These are phyloP conservation scores for Scaptomyza reducta DNA, from an alignment of 2,888 invertebrate genomes.

Conservation along the genomic window DNA sequence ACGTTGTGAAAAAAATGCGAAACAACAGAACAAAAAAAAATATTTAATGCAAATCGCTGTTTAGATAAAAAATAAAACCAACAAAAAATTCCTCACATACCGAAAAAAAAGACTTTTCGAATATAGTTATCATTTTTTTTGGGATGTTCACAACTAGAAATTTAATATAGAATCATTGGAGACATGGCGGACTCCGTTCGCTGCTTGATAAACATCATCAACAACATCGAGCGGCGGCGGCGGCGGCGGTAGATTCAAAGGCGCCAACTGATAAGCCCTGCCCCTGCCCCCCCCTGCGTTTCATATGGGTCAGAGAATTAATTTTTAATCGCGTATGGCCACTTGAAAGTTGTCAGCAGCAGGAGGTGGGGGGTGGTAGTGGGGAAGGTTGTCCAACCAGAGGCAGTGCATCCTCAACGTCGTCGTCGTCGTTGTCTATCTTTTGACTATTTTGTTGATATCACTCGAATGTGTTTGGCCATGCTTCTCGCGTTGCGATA, in stretches of 20 bases:
- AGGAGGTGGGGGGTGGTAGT: background rate
- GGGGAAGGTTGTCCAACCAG: slow-evolving; percentile 3
- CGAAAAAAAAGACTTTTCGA: too few relatives aligned
- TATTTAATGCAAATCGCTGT: slow-evolving; percentile 56
- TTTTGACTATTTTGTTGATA: slow-evolving; percentile 38
- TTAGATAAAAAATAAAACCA: slow-evolving; percentile 40
- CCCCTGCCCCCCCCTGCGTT: background rate
- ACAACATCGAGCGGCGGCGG: background rate
- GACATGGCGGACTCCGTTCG: slow-evolving; percentile 41
- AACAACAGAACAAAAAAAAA: background rate
- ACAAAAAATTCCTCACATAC: too few relatives aligned
- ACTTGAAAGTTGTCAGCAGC: slow-evolving; percentile 75
- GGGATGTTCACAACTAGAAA: slow-evolving; percentile 14
- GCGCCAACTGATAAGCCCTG: slow-evolving; percentile 64
- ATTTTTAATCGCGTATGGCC: slow-evolving; percentile 78
- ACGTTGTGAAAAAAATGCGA: background rate
- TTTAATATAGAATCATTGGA: background rate
- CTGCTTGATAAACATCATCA: slow-evolving; percentile 59
- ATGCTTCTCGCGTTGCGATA: slow-evolving; percentile 51
- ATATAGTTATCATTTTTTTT: slow-evolving; percentile 3
- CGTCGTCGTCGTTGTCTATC: slow-evolving; percentile 30
- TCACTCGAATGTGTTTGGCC: slow-evolving; percentile 67
- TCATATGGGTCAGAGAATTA: slow-evolving; percentile 69
- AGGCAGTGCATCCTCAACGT: slow-evolving; percentile 39
- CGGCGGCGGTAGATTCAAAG: slow-evolving; percentile 72